Evolutionary conservation across 2,797 vertebrate species (phyloP).

Genomic region (Sebastes baramenuke): DNA sequence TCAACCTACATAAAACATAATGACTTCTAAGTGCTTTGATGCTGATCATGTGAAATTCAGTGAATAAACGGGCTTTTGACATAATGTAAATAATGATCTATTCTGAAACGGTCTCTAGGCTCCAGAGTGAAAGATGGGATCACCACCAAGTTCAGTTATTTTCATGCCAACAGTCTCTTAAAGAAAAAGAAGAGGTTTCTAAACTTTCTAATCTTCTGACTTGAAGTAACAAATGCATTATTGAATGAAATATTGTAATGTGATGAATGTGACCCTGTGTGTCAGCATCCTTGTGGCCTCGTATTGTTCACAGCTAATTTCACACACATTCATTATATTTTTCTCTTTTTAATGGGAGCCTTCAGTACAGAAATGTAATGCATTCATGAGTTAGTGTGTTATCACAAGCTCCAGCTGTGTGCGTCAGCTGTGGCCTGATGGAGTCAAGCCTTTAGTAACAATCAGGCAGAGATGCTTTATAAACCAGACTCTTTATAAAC

Average conservation of each 20-base stretch:
- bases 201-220: background rate
- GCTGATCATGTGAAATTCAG: background rate
- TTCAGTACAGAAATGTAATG: constrained; percentile 2
- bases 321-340: background rate
- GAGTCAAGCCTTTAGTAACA: background rate
- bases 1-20: background rate
- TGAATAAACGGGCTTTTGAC: background rate
- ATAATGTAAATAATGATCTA: background rate
- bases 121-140: background rate
- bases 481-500: background rate
- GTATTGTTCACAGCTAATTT: background rate
- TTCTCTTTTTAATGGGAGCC: constrained; percentile 3
- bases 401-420: constrained; percentile 22
- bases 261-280: background rate
- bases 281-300: background rate
- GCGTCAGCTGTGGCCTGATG: constrained; percentile 14
- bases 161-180: background rate
- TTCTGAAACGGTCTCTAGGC: background rate
- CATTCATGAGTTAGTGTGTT: constrained; percentile 11
- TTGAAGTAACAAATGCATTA: background rate
- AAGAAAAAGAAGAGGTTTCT: background rate
- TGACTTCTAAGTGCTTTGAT: background rate
- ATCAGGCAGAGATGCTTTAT: background rate
- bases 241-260: constrained; percentile 6
- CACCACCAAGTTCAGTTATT: background rate